Evolutionary conservation across 2,888 invertebrate genomes (phyloP), one percentile per base, ranked within the genome.

Genomic region (Acheta domesticus): DNA sequence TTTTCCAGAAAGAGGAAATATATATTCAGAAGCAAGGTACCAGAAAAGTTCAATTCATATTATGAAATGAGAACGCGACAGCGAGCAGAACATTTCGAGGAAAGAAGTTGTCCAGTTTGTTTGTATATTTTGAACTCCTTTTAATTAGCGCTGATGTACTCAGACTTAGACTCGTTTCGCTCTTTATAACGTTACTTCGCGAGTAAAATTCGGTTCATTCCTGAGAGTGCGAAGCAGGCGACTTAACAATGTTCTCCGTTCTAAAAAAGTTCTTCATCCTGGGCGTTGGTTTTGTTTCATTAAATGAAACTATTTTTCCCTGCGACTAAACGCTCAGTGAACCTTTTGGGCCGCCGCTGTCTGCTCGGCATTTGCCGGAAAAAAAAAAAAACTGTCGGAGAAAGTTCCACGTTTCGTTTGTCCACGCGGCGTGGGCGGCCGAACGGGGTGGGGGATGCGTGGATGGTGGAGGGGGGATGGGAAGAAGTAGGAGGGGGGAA

Each of bases 91-190:
- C 36, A 36, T 36, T 36, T 36, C 36, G 36, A 36, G 36, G 11
- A 36, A 36, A 36, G 36, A 36, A 36, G 36, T 36, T 36, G 36
- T 36, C 36, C 36, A 36, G 36, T 36, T n/a, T 36, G 36, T 36
- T 36, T 36, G 36, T 36, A 36, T 36, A 36, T 36, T 36, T 36
- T 36, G 36, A 62, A 62, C 62, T 62, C 16, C 14, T n/a, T 62
- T 62, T 62, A 62, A 62, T 62, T 62, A 62, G 62, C 62, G n/a
- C 62, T 62, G 62, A 62, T 62, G 62, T n/a, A 62, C 62, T 62
- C 14, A 14, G n/a, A n/a, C 62, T n/a, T 62, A 62, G 62, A n/a
- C 62, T 62, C 62, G 14, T 14, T 62, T 62, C 14, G 4, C n/a
- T n/a, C 16, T 62, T 14, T 62, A 14, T 62, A 62, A 62, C n/a